These are phyloP conservation scores for Corythornis cristatus DNA, from an alignment of 2,113 vertebrate genomes.

Conservation along the genomic window DNA sequence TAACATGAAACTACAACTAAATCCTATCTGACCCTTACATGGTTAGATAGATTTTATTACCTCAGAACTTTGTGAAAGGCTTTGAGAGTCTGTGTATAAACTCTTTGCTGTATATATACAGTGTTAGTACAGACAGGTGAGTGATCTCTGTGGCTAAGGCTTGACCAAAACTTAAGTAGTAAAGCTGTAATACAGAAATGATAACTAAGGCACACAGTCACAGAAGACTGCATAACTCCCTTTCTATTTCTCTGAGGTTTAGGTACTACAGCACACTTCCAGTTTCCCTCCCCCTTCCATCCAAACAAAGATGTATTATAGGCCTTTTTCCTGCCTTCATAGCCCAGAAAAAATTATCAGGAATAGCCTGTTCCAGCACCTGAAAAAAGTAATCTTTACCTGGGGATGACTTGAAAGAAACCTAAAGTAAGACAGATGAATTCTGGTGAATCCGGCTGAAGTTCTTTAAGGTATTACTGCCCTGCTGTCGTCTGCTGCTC, in stretches of 20 bases:
- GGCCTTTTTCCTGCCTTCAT: neutral
- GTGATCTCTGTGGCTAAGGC: neutral
- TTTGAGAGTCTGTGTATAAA: neutral
- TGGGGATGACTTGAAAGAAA: neutral
- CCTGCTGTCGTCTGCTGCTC: slow-evolving; percentile 43
- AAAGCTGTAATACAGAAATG: neutral
- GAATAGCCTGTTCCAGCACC: neutral
- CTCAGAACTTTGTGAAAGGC: neutral
- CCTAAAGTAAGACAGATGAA: slow-evolving; percentile 29
- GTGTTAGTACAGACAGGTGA: neutral
- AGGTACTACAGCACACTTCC: neutral
- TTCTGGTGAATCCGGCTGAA: slow-evolving; percentile 61
- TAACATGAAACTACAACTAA: neutral
- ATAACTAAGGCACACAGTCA: neutral
- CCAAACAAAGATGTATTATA: neutral
- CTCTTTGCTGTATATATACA: neutral
- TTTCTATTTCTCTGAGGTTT: neutral
- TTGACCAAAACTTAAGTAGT: neutral
- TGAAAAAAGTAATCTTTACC: neutral
- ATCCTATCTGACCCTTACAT: neutral
- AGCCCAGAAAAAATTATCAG: neutral
- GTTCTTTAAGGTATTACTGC: slow-evolving; percentile 61
- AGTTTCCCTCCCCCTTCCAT: neutral
- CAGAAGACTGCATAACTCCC: neutral
- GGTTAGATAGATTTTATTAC: neutral